A percentile compares a stretch with the other conserved stretches of the same genome.
Conservation (phyloP, 2,888 invertebrate genomes). For the Pristionchus japonicus region DNA sequence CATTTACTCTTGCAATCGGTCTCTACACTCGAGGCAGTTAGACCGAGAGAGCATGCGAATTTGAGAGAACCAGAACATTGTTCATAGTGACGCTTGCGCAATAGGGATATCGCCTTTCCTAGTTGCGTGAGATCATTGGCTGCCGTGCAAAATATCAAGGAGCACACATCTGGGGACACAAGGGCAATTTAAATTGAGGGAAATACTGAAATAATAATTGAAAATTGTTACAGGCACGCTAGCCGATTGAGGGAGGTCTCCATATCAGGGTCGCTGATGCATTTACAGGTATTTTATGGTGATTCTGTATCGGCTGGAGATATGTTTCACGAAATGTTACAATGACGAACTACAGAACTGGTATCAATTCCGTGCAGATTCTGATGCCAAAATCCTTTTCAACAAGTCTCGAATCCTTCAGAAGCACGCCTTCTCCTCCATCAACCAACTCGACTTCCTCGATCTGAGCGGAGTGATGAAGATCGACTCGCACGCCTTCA, state of each 20-base stretch:
- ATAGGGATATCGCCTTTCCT: not conserved
- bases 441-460: constrained; percentile 47
- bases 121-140: not conserved
- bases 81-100: not conserved
- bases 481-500: constrained; percentile 42
- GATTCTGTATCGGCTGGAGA: not conserved
- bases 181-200: not conserved
- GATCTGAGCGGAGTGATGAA: constrained; percentile 32
- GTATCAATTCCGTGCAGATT: too few relatives aligned
- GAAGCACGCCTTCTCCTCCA: constrained; percentile 33
- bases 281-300: constrained; percentile 5
- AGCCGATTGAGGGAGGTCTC: constrained; percentile 6
- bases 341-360: too few relatives aligned
- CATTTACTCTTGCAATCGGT: too few relatives aligned
- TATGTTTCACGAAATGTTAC: too few relatives aligned
- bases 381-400: too few relatives aligned
- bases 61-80: too few relatives aligned
- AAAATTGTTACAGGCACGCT: constrained; percentile 17
- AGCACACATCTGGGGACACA: not conserved
- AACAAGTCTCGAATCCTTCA: too few relatives aligned
- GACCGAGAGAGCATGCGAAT: too few relatives aligned
- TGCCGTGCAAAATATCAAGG: not conserved
- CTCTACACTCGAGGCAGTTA: too few relatives aligned
- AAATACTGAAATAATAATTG: not conserved
- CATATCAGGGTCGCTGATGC: not conserved